Evolutionary conservation across 23 tunicate species (phyloP).

Genomic region (Styela clava): DNA sequence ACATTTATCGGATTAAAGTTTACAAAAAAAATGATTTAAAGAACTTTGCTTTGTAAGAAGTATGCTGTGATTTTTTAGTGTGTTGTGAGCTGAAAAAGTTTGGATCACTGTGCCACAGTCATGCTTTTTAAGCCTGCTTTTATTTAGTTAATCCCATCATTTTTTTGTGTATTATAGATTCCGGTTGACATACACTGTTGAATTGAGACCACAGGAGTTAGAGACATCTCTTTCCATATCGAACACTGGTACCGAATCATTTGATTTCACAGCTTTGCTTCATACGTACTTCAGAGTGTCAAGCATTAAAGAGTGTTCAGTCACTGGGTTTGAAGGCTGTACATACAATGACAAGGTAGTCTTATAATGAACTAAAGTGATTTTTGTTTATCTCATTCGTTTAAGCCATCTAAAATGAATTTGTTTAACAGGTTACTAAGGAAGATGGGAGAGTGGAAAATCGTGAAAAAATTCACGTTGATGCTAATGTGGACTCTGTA

Average conservation of each 20-base stretch:
- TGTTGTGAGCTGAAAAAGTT: no score
- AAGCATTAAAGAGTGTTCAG: conserved; percentile 47
- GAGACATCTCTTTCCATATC: conserved; percentile 45
- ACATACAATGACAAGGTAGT: conserved; percentile 65
- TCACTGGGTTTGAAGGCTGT: conserved; percentile 61
- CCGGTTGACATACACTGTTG: conserved; percentile 43
- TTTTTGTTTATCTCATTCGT: neutral
- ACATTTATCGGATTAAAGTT: no score
- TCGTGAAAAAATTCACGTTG: conserved; percentile 32
- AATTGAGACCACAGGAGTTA: conserved; percentile 22
- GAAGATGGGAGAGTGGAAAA: conserved; percentile 36
- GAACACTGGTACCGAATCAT: conserved; percentile 50
- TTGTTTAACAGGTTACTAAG: conserved; percentile 42
- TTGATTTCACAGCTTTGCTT: conserved; percentile 91
- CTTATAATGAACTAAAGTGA: no score
- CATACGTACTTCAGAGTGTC: conserved; percentile 88
- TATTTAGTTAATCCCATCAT: no score
- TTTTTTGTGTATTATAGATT: no score
- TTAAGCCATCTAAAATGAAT: no score
- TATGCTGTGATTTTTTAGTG: no score
- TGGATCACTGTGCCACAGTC: no score
- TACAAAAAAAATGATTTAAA: no score
- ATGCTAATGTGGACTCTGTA: conserved; percentile 58
- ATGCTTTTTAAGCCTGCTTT: no score
- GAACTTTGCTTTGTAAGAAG: no score